These are phyloP conservation scores for Sminthopsis crassicaudata DNA, from an alignment of 2,113 vertebrate species.

Conservation along the genomic window DNA sequence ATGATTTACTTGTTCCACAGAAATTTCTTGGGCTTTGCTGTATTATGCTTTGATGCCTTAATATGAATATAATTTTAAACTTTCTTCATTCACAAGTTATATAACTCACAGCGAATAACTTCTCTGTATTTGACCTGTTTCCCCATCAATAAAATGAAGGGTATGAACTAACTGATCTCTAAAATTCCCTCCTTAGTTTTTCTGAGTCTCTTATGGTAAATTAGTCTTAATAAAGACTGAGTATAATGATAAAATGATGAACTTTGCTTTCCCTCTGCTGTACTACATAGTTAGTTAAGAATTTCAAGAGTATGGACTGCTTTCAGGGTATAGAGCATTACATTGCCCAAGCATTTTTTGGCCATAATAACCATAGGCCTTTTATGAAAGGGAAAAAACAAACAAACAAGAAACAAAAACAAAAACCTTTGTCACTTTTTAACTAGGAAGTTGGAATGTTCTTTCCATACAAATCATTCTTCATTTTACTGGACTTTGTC, in stretches of 20 bases:
- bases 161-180: not conserved
- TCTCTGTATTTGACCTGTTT: not conserved
- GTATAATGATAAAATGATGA: not conserved
- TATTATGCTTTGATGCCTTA: not conserved
- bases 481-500: not conserved
- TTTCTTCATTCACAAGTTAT: not conserved
- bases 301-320: not conserved
- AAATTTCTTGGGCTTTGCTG: not conserved
- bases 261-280: not conserved
- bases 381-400: not conserved
- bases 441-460: not conserved
- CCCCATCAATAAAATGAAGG: not conserved
- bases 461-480: not conserved
- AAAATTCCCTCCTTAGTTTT: not conserved
- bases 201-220: not conserved
- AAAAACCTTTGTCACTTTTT: not conserved
- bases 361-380: not conserved
- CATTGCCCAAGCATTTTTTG: not conserved
- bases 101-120: not conserved
- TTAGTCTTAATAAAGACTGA: not conserved
- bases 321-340: not conserved
- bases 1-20: not conserved
- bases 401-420: too few relatives aligned
- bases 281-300: not conserved
- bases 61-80: not conserved